phyloP scores from a whole-genome alignment of 2,888 invertebrate genomes.

The Trachelus iudaicus region DNA sequence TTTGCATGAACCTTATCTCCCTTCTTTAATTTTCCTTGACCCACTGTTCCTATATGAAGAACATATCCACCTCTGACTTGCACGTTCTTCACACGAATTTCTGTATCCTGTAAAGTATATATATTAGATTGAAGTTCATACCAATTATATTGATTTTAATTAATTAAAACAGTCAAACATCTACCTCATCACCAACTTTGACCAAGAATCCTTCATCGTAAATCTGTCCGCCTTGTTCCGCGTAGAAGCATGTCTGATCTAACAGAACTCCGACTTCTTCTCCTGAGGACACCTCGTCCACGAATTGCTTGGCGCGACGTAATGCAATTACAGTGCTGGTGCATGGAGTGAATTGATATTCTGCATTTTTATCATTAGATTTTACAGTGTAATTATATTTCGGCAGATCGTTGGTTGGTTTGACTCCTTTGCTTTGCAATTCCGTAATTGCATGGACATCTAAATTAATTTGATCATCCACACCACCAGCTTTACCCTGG shows the following conservation, averaged over 20 bases:
- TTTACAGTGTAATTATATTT: slow-evolving; percentile 89
- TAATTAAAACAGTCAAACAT: background rate
- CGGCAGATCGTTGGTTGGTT: slow-evolving; percentile 87
- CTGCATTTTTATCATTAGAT: slow-evolving; percentile 74
- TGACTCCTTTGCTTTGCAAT: slow-evolving; percentile 80
- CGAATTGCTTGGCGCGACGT: slow-evolving; percentile 84
- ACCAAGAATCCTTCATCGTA: slow-evolving; percentile 94
- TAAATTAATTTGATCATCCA: slow-evolving; percentile 86
- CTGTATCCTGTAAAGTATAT: slow-evolving; percentile 71
- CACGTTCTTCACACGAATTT: slow-evolving; percentile 92
- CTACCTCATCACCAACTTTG: slow-evolving; percentile 81
- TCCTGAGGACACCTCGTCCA: slow-evolving; percentile 82
- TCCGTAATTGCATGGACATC: slow-evolving; percentile 96
- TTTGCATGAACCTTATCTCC: slow-evolving; percentile 87
- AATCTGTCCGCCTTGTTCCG: slow-evolving; percentile 99
- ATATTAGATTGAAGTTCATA: slow-evolving; percentile 3
- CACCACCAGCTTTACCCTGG: slow-evolving; percentile 84
- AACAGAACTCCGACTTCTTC: slow-evolving; percentile 93
- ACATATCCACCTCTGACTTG: slow-evolving; percentile 97
- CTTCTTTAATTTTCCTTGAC: slow-evolving; percentile 82
- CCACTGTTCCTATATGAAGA: slow-evolving; percentile 88
- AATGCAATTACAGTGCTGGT: slow-evolving; percentile 85
- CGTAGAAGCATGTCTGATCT: slow-evolving; percentile 95
- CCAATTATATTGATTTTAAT: background rate
- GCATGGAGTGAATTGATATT: slow-evolving; percentile 81